phyloP scores from a whole-genome alignment of 2,888 invertebrate genomes.

The Philereme vetulata region DNA sequence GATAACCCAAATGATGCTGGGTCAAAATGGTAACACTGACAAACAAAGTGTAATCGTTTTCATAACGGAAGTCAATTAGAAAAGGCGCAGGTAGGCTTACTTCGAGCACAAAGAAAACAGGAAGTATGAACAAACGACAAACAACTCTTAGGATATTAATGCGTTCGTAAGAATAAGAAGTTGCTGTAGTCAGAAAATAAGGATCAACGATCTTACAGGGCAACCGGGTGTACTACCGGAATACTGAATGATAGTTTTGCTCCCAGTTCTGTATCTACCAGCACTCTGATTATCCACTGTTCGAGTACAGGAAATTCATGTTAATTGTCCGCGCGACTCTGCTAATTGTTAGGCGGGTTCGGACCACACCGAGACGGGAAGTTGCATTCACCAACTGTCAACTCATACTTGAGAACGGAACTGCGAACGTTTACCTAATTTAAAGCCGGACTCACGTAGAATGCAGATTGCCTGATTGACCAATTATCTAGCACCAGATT shows the following conservation, averaged over 20 bases:
- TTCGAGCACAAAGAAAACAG: conserved; percentile 2
- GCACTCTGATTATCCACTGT: conserved; percentile 63
- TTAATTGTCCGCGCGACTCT: conserved; percentile 70
- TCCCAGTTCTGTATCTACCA: conserved; percentile 37
- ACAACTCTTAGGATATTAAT: background rate
- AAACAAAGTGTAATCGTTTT: background rate
- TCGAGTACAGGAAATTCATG: conserved; percentile 79
- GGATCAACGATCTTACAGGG: too few species aligned
- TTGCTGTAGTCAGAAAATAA: background rate
- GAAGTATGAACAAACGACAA: background rate
- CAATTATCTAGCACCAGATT: background rate
- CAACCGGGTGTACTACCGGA: too few species aligned
- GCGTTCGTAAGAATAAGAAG: background rate
- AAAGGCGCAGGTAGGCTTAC: background rate
- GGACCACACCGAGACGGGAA: conserved; percentile 67
- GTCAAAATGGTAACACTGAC: background rate
- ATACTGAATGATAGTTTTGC: background rate
- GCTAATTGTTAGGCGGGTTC: conserved; percentile 72
- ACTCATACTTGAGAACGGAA: conserved; percentile 44
- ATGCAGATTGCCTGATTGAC: background rate
- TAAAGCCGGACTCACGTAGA: conserved; percentile 12
- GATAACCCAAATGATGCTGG: background rate
- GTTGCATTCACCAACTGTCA: conserved; percentile 55
- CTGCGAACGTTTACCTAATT: conserved; percentile 35
- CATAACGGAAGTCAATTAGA: background rate